Base-by-base conservation (phyloP, 2,888 invertebrate species). In the Phortica okadai region DNA sequence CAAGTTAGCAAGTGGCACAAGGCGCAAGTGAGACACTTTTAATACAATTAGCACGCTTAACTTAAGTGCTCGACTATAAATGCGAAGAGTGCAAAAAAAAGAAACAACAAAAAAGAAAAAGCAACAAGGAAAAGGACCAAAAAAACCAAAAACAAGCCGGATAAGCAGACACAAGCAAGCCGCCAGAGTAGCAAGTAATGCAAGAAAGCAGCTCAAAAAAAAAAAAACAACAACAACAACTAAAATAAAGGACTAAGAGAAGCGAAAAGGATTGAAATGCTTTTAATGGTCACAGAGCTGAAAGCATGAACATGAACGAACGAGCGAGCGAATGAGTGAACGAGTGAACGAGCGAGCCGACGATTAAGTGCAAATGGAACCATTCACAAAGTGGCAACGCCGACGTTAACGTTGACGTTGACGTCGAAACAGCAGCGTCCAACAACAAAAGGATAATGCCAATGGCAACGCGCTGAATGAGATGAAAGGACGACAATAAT, bases 11-110 rank as follows among this genome's bases (percentile, higher is more conserved):
- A 33, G 33, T 33, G 33, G 33, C 33, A 33, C 33, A 33, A 33
- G 11, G 2, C 64, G 16, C 11, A 62, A 72, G 58, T 70, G 72
- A 59, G 81, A 85, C 84, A 81, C 84, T 86, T 79, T 84, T 87
- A 87, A 87, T 82, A 83, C 85, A 85, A 85, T 85, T 85, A 85
- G 62, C 33, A 82, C 84, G 84, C 86, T 87, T 86, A 81, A 83
- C 82, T 80, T 83, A 86, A 87, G 86, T 87, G 81, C 86, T 87
- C 84, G 50, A 78, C 80, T 80, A 78, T 76, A 80, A 80, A 80
- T 76, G 25, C 80, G 75, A 79, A 70, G 56, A 66, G 70, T 73
- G 75, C 69, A 78, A 75, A 70, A 74, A 74, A 56, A 59, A 42
- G 44, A 45, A 42, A 33, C 67, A 33, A 69, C 45, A 33, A 14